Base-by-base conservation (phyloP, 2,888 invertebrate genomes). In the Cryptus viduatorius region DNA sequence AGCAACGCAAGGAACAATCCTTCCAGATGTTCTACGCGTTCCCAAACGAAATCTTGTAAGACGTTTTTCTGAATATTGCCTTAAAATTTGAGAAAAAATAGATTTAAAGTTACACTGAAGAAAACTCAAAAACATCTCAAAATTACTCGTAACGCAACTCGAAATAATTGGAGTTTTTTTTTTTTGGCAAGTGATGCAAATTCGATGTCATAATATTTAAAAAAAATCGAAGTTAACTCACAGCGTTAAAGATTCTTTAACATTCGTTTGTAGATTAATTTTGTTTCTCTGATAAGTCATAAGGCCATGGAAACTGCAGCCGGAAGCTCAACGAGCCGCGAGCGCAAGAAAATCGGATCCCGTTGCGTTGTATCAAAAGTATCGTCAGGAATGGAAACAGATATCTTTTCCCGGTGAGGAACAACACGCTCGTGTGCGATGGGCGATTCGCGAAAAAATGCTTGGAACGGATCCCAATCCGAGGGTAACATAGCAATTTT, bases 341-440 rank as follows among this genome's bases (percentile, higher is more conserved):
- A 80, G 16, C 16, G 78, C 83, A 50, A 89, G 94, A 86, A 95
- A 95, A 92, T 95, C 95, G 3, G 97, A 97, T 92, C 97, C 97
- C 19, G 97, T 97, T 0, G 94, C 96, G 19, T 93, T 97, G 19
- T 97, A 97, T 90, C 97, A 97, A 87, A 96, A 96, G 88, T 97
- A 97, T 90, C 96, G 96, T 88, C 94, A 95, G 46, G 94, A 96
- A 88, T 97, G 97, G 97, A 95, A 95, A 29, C 95, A 96, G 89
- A 96, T 96, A 85, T 96, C 96, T 89, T 95, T 97, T 42, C 97
- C 97, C 0, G 97, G 97, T 8, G 96, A 97, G 92, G 95, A 96
- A 88, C 94, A 95, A 79, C 96, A 96, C 94, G 92, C 95, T 0
- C 95, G 96, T 46, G 91, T 97, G 29, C 95, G 97, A 84, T 97